Evolutionary conservation across 2,888 invertebrate genomes (phyloP).

Genomic region (Eristalis tenax): DNA sequence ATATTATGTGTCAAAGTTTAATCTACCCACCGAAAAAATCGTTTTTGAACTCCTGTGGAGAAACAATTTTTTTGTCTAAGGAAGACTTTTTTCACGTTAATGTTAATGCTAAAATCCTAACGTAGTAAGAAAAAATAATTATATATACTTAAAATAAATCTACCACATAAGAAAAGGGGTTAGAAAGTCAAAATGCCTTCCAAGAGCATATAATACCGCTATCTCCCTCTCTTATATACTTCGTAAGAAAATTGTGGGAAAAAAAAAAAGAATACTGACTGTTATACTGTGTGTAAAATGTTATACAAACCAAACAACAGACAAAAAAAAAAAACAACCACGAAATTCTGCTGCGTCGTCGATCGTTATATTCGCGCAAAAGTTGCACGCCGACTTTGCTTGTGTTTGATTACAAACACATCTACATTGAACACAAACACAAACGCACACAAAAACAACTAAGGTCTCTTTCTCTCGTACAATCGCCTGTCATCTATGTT

Average conservation of each 20-base stretch:
- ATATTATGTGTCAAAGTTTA: conserved; percentile 16
- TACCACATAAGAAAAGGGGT: conserved; percentile 58
- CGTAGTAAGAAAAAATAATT: conserved; percentile 11
- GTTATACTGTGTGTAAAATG: conserved; percentile 53
- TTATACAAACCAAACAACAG: conserved; percentile 64
- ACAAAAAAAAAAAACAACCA: conserved; percentile 21
- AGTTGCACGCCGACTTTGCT: conserved; percentile 54
- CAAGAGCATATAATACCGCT: conserved; percentile 33
- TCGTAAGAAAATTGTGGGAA: background rate
- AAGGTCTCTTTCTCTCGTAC: conserved; percentile 16
- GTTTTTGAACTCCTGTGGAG: conserved; percentile 10
- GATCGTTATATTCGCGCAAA: conserved; percentile 50
- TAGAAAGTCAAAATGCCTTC: conserved; percentile 65
- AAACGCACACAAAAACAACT: background rate
- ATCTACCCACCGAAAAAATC: background rate
- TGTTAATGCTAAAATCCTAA: conserved; percentile 23
- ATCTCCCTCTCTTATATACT: conserved; percentile 51
- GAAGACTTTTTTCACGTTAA: conserved; percentile 41
- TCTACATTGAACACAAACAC: conserved; percentile 9
- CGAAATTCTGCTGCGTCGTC: conserved; percentile 56
- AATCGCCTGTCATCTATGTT: conserved; percentile 37
- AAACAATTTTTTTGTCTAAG: background rate
- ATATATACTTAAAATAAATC: conserved; percentile 24
- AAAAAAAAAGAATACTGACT: conserved; percentile 43
- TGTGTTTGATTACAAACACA: conserved; percentile 28